Evolutionary conservation across 2,113 vertebrate genomes (phyloP), one percentile per base, ranked within the genome.

Genomic region (Nothocercus julius): DNA sequence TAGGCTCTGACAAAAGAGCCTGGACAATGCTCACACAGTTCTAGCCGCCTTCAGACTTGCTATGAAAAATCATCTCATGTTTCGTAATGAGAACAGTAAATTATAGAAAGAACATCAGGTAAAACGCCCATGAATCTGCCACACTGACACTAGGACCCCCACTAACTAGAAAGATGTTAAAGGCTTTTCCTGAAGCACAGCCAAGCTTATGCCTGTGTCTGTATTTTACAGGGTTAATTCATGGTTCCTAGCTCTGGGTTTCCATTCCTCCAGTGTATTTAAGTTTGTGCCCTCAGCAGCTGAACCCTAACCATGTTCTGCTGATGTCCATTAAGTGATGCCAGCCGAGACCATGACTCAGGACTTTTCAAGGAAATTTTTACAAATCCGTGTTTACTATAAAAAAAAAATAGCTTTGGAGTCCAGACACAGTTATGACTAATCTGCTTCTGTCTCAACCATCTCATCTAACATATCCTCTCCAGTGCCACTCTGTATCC

Each of bases 41-140:
- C n/a, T 86, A 88, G 27, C 20, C 83, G 81, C 81, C 80, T 89
- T 59, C 49, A 79, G 88, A 87, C 69, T 76, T 8, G 1, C 85
- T 93, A 38, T 69, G 83, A 94, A 93, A 94, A 95, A 94, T 77
- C 73, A 85, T 76, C 75, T 87, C 2, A 0, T 77, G 49, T 87
- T 84, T 77, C 73, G n/a, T 89, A 95, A 97, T 63, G 88, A 95
- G 93, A 92, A 79, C 66, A 77, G 74, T 96, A 95, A 96, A 92
- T 94, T 93, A 92, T 45, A 85, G 81, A 73, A 82, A 95, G 74
- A 45, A 62, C 54, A 59, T 44, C 0, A 3, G 30, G 30, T 90
- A 90, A 96, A 93, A 87, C 6, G 49, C 44, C 44, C 77, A 66
- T 93, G 86, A 95, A 93, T 94, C 90, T 94, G 76, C 58, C 3